Evolutionary conservation across 2,797 vertebrate species (phyloP).

Genomic region (Tiaroga cobitis): DNA sequence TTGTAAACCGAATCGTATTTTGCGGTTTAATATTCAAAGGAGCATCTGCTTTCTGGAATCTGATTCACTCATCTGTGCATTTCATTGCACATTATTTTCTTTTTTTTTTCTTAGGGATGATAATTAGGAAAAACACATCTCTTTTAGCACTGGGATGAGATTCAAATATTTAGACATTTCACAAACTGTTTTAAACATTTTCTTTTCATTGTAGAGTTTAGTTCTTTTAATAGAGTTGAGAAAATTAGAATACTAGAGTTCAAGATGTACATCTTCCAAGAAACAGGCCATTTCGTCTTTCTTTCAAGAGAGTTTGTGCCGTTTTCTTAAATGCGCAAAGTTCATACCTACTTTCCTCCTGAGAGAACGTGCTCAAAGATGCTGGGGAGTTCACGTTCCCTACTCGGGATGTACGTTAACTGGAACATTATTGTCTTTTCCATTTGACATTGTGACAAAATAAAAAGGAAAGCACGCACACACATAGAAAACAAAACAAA

Average conservation of each 20-base stretch:
- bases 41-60: constrained; percentile 72
- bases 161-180: constrained; percentile 89
- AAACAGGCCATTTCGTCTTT: constrained; percentile 65
- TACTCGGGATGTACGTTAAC: constrained; percentile 60
- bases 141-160: constrained; percentile 79
- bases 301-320: constrained; percentile 33
- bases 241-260: constrained; percentile 84
- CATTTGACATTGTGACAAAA: constrained; percentile 61
- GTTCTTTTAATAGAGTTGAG: constrained; percentile 79
- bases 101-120: constrained; percentile 70
- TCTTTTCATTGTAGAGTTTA: constrained; percentile 76
- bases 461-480: constrained; percentile 50
- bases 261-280: constrained; percentile 72
- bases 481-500: constrained; percentile 58
- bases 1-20: constrained; percentile 75
- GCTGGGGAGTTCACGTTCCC: constrained; percentile 59
- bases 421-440: constrained; percentile 69
- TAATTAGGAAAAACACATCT: constrained; percentile 76
- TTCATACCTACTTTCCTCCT: constrained; percentile 69
- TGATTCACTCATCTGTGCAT: constrained; percentile 57
- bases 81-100: constrained; percentile 5
- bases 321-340: constrained; percentile 54
- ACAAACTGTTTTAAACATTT: constrained; percentile 82
- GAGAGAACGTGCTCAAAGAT: constrained; percentile 66
- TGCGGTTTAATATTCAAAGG: constrained; percentile 67